A percentile compares a stretch with the other conserved stretches of the same genome.
Evolutionary conservation across 2,888 invertebrate species (phyloP).

Genomic region (Chrysolina haemoptera): DNA sequence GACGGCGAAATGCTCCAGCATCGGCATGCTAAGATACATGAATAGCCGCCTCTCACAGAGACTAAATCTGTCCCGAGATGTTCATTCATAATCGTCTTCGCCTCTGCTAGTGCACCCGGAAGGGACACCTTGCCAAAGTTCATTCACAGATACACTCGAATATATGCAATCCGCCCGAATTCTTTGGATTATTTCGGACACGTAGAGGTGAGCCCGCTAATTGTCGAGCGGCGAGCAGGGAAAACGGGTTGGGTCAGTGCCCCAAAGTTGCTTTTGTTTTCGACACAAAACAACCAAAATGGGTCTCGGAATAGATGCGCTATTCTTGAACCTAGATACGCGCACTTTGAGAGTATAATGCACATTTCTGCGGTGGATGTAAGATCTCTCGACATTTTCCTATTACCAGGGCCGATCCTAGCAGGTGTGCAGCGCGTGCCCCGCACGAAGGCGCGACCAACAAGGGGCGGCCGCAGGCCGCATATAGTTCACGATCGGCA

Average conservation of each 20-base stretch:
- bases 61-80: conserved; percentile 60
- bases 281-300: conserved; percentile 43
- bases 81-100: conserved; percentile 62
- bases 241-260: conserved; percentile 43
- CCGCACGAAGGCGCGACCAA: no score
- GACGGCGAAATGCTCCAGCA: conserved; percentile 44
- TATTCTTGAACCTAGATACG: conserved; percentile 42
- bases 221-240: conserved; percentile 37
- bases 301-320: conserved; percentile 43
- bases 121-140: conserved; percentile 65
- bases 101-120: conserved; percentile 60
- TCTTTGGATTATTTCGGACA: conserved; percentile 58
- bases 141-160: conserved; percentile 61
- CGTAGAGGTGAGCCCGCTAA: conserved; percentile 31
- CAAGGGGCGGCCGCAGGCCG: no score
- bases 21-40: conserved; percentile 53
- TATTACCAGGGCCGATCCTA: neutral
- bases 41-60: conserved; percentile 56
- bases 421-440: no score
- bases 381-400: neutral
- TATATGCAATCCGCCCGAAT: conserved; percentile 55
- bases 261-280: conserved; percentile 46
- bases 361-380: neutral
- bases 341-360: conserved; percentile 5
- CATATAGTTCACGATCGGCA: no score